Percentiles rank a stretch among this genome's conserved stretches.
phyloP scores from a whole-genome alignment of 92 coral and sea anemone species.

The Nematostella vectensis region DNA sequence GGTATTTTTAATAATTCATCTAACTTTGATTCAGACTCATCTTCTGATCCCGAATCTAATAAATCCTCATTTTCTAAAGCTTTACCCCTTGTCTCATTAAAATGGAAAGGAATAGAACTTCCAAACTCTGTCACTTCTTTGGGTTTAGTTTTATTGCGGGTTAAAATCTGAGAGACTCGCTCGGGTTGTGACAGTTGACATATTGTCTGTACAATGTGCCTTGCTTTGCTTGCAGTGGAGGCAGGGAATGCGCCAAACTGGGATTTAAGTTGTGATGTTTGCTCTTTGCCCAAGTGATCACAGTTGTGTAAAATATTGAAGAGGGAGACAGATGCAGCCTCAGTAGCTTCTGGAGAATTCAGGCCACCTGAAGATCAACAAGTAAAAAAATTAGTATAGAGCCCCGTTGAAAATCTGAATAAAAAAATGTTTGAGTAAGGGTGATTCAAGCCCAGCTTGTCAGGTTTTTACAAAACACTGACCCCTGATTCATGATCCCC shows the following conservation, averaged over 20 bases:
- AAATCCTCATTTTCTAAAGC: conserved; percentile 20
- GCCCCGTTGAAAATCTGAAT: no score
- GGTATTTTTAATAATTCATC: conserved; percentile 16
- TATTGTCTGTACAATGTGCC: conserved; percentile 52
- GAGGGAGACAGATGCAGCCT: conserved; percentile 71
- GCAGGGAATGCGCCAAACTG: conserved; percentile 91
- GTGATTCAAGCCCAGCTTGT: no score
- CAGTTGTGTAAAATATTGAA: conserved; percentile 60
- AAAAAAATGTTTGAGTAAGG: no score
- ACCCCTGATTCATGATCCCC: no score
- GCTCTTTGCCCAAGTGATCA: conserved; percentile 47
- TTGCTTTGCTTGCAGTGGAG: conserved; percentile 55
- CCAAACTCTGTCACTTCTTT: conserved; percentile 55
- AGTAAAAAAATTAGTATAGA: no score
- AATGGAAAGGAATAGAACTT: conserved; percentile 48
- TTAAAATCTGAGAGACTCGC: conserved; percentile 22
- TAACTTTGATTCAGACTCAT: conserved; percentile 30
- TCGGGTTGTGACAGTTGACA: conserved; percentile 58
- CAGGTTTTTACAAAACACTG: no score
- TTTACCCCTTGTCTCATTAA: not conserved
- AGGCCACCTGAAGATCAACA: conserved; percentile 53
- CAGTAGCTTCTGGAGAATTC: conserved; percentile 69
- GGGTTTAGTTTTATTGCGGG: conserved; percentile 30
- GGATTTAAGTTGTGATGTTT: conserved; percentile 41
- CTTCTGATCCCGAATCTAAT: conserved; percentile 62